Conservation (phyloP, 2,113 vertebrate species). For the Lanius collurio region DNA sequence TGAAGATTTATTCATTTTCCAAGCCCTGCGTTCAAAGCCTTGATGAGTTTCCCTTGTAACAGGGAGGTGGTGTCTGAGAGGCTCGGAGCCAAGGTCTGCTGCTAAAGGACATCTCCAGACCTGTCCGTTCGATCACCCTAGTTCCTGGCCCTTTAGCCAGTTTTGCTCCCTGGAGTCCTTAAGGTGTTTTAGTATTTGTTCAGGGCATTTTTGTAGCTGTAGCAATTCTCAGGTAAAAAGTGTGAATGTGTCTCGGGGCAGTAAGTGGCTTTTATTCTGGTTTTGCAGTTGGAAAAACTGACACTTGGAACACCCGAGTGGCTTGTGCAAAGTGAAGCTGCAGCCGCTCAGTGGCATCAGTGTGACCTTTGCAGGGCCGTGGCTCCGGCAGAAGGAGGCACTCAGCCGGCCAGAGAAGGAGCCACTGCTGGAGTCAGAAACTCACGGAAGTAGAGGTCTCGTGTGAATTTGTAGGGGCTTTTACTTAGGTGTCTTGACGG, state of each 20-base stretch:
- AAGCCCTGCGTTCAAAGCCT: background rate
- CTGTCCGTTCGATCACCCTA: background rate
- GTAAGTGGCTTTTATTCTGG: background rate
- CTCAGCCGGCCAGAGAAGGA: background rate
- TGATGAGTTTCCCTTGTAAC: constrained; percentile 33
- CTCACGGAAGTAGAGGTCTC: fast-evolving
- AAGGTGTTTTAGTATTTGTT: background rate
- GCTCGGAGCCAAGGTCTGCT: background rate
- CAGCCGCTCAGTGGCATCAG: background rate
- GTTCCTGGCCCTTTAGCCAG: background rate
- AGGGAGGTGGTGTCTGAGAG: constrained; percentile 15
- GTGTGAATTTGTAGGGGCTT: background rate
- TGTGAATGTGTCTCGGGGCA: background rate
- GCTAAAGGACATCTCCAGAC: constrained; percentile 2
- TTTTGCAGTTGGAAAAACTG: background rate
- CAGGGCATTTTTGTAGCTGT: background rate
- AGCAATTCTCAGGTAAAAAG: background rate
- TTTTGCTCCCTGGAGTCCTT: background rate
- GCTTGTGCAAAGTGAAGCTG: background rate
- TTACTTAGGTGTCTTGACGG: background rate
- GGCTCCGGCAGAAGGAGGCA: background rate
- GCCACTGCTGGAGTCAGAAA: background rate
- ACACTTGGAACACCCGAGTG: background rate
- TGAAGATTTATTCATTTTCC: constrained; percentile 48
- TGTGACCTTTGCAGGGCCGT: background rate